A percentile compares a stretch with the other conserved stretches of the same genome.
Evolutionary conservation across 1,140 invertebrate species (phyloP).

Genomic region (Chlorops oryzae): DNA sequence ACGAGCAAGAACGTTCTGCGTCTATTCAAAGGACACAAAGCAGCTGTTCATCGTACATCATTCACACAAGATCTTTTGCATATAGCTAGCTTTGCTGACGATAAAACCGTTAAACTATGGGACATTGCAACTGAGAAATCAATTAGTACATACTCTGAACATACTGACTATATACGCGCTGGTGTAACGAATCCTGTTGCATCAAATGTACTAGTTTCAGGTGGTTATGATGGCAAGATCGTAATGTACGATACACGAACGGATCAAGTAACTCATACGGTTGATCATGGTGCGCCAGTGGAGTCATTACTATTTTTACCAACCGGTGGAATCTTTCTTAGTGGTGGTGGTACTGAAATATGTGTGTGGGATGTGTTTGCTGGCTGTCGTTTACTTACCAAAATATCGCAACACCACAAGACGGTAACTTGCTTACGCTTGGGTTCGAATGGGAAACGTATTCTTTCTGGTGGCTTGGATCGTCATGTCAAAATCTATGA

Average conservation of each 20-base stretch:
- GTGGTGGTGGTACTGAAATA: constrained; percentile 86
- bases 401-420: constrained; percentile 85
- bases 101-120: constrained; percentile 83
- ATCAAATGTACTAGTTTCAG: constrained; percentile 72
- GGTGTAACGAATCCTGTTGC: constrained; percentile 72
- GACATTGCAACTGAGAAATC: constrained; percentile 79
- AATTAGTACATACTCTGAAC: constrained; percentile 62
- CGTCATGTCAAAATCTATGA: constrained; percentile 94
- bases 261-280: constrained; percentile 57
- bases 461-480: constrained; percentile 87
- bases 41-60: constrained; percentile 70
- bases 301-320: constrained; percentile 87
- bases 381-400: constrained; percentile 74
- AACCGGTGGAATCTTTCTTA: constrained; percentile 82
- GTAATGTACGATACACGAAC: constrained; percentile 84
- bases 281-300: constrained; percentile 86
- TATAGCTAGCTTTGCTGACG: constrained; percentile 87
- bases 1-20: constrained; percentile 69
- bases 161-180: constrained; percentile 77
- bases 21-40: constrained; percentile 54
- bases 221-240: constrained; percentile 89
- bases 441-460: constrained; percentile 69
- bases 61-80: constrained; percentile 75
- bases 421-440: constrained; percentile 80
- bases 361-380: constrained; percentile 89